Conservation (phyloP, 1,140 invertebrate species). For the Lordiphosa stackelbergi region DNA sequence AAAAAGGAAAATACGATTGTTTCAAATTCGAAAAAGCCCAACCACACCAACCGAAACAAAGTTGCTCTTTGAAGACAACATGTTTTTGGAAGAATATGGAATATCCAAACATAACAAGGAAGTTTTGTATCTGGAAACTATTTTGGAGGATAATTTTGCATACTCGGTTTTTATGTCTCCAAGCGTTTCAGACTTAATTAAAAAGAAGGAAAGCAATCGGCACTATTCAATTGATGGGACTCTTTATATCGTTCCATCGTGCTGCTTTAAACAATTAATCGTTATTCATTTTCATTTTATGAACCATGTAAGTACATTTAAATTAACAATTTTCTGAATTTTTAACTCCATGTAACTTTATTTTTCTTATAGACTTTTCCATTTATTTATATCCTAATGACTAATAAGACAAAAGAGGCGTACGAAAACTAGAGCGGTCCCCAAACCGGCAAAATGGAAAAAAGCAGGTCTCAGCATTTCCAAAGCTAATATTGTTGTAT, state of each 20-base stretch:
- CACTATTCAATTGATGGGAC: too few species aligned
- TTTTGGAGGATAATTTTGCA: background rate
- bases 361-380: constrained; percentile 13
- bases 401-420: background rate
- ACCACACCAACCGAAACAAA: constrained; percentile 1
- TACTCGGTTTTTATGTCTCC: constrained; percentile 2
- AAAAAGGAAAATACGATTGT: background rate
- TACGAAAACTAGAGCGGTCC: background rate
- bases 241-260: too few species aligned
- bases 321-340: background rate
- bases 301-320: constrained; percentile 12
- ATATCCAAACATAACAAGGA: background rate
- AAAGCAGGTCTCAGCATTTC: too few species aligned
- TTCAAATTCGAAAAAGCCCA: background rate
- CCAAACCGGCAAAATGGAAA: too few species aligned
- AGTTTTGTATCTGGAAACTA: background rate
- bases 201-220: background rate
- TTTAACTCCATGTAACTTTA: constrained; percentile 1
- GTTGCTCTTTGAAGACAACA: constrained; percentile 7
- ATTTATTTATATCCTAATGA: constrained; percentile 20
- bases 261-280: too few species aligned
- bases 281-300: too few species aligned
- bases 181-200: constrained; percentile 4
- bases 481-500: too few species aligned
- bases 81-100: background rate